Conservation (phyloP, 2,888 invertebrate species). For the Cantharis rufa region DNA sequence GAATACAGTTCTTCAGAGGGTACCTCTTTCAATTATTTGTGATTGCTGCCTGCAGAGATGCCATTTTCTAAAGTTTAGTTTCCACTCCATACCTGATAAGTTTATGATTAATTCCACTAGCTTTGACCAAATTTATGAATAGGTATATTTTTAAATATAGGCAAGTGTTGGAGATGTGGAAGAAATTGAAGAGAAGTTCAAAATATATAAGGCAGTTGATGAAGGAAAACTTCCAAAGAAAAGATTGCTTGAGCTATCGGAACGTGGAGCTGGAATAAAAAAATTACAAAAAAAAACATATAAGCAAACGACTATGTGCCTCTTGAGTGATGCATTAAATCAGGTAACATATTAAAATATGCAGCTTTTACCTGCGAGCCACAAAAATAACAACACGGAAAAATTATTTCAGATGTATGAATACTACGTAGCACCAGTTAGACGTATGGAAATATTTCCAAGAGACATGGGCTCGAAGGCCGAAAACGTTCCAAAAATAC, state of each 20-base stretch:
- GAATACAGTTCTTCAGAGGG: too few relatives aligned
- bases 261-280: slow-evolving; percentile 6
- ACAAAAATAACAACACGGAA: neutral
- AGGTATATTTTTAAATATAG: neutral
- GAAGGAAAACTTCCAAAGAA: neutral
- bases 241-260: slow-evolving; percentile 1
- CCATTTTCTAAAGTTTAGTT: too few relatives aligned
- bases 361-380: too few relatives aligned
- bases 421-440: neutral
- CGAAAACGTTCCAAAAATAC: neutral
- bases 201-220: neutral
- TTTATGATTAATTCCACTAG: too few relatives aligned
- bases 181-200: neutral
- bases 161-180: neutral
- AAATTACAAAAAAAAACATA: neutral
- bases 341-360: neutral
- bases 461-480: neutral
- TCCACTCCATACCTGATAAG: too few relatives aligned
- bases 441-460: neutral
- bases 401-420: neutral
- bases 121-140: too few relatives aligned
- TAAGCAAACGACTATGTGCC: neutral
- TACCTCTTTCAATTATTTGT: too few relatives aligned
- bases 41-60: too few relatives aligned
- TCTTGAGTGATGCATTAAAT: neutral